Base-by-base conservation (phyloP, 2,797 vertebrate species). In the Brachyrhaphis roseni region DNA sequence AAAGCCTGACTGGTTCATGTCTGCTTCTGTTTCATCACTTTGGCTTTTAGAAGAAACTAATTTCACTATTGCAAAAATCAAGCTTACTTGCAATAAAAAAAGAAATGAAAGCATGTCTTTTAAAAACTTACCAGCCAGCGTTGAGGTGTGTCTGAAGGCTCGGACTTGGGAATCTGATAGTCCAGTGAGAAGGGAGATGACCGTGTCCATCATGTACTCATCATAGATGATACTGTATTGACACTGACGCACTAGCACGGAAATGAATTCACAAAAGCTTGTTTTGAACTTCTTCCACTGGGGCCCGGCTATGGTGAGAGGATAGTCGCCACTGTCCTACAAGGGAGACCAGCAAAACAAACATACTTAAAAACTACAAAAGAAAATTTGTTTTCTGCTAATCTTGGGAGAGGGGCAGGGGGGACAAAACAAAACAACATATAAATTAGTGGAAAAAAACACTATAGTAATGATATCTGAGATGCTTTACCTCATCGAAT, bases 181-280 rank as follows among this genome's bases (percentile, higher is more conserved):
- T 91, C 98, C 98, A 51, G 98, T 99, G 73, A 99, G 98, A 86
- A 99, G 97, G 68, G 98, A 99, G 94, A 99, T 99, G 86, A 99
- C 96, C 2, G 98, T 99, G 88, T 99, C 98, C 98, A 99, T 99
- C 98, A 99, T 99, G 92, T 99, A 99, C 64, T 99, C 98, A 92
- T 99, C 98, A 91, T 99, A 99, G 95, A 99, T 99, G 95, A 99
- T 99, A 95, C 98, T 99, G 92, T 99, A 99, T 74, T 99, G 98
- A 95, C 98, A 99, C 81, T 99, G 98, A 82, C 98, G 97, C 82
- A 99, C 98, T 59, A 99, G 96, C 18, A 99, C 98, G 0, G 97
- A 95, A 91, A 99, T 99, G 93, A 99, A 99, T 96, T 99, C 98
- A 95, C 98, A 99, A 94, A 99, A 99, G 92, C 97, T 99, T 87